Percentiles rank a stretch among this genome's conserved stretches.
phyloP scores from a whole-genome alignment of 1,140 invertebrate genomes.

The Lithobius niger region DNA sequence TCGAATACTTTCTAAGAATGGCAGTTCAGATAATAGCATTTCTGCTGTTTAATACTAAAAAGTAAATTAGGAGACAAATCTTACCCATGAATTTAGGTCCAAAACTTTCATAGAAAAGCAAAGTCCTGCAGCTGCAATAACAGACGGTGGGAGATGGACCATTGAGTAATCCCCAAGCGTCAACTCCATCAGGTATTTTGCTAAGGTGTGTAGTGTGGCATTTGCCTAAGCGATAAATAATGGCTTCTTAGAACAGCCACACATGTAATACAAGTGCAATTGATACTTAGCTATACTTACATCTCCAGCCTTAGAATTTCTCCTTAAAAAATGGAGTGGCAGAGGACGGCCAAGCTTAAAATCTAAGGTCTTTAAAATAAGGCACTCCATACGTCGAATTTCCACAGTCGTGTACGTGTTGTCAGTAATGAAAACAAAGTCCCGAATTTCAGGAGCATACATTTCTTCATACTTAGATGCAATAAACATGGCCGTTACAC shows the following conservation, averaged over 20 bases:
- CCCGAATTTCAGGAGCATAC: slow-evolving; percentile 67
- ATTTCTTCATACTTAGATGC: slow-evolving; percentile 95
- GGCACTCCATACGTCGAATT: slow-evolving; percentile 68
- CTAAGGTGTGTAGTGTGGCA: slow-evolving; percentile 61
- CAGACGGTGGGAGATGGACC: slow-evolving; percentile 63
- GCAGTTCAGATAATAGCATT: background rate
- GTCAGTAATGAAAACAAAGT: slow-evolving; percentile 88
- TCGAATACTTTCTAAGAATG: too few relatives aligned
- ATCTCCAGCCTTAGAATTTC: slow-evolving; percentile 58
- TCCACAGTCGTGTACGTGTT: slow-evolving; percentile 67
- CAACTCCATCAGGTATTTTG: slow-evolving; percentile 87
- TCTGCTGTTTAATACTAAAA: background rate
- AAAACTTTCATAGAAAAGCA: slow-evolving; percentile 47
- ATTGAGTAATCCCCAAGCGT: slow-evolving; percentile 67
- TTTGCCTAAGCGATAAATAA: slow-evolving; percentile 39
- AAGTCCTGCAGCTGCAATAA: slow-evolving; percentile 57
- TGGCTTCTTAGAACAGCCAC: too few relatives aligned
- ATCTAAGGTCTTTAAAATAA: slow-evolving; percentile 57
- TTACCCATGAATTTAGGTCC: slow-evolving; percentile 28
- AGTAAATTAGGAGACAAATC: slow-evolving; percentile 8
- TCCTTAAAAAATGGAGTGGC: slow-evolving; percentile 73
- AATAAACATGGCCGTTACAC: slow-evolving; percentile 78
- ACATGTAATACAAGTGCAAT: background rate
- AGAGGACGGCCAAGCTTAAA: slow-evolving; percentile 72
- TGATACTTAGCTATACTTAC: slow-evolving; percentile 29